A percentile compares a stretch with the other conserved stretches of the same genome.
These are phyloP conservation scores for Chromoteleia sp. DNA, from an alignment of 2,888 invertebrate genomes.

Conservation along the genomic window DNA sequence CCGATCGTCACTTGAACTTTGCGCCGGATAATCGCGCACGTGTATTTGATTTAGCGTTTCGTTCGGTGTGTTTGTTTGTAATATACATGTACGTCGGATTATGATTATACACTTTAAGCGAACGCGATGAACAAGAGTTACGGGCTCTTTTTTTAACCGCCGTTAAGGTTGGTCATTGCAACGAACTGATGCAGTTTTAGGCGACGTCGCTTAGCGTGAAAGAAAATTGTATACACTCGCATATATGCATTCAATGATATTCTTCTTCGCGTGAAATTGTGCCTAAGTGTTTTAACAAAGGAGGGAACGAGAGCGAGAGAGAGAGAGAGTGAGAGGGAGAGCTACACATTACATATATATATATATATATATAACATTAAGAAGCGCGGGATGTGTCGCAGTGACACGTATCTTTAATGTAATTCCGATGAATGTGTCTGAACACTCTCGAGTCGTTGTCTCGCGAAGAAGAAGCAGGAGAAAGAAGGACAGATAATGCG, in stretches of 20 bases:
- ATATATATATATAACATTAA: conserved; percentile 5
- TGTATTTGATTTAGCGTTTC: conserved; percentile 7
- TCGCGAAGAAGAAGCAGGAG: neutral
- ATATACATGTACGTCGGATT: too few species aligned
- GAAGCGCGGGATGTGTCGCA: conserved; percentile 12
- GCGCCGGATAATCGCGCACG: neutral
- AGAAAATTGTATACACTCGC: neutral
- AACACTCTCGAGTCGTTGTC: conserved; percentile 20
- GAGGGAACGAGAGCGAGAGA: too few species aligned
- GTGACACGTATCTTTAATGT: conserved; percentile 25
- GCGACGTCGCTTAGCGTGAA: conserved; percentile 5
- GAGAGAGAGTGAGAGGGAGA: too few species aligned
- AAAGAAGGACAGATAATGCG: conserved; percentile 22
- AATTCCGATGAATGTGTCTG: conserved; percentile 47
- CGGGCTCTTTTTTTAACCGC: neutral
- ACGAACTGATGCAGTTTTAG: conserved; percentile 13
- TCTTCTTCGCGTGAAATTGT: conserved; percentile 23
- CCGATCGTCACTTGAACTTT: conserved; percentile 11
- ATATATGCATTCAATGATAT: conserved; percentile 3
- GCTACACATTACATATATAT: conserved; percentile 11
- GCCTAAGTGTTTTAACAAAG: conserved; percentile 22
- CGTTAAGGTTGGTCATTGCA: neutral
- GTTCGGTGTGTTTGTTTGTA: neutral
- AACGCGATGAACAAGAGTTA: neutral
- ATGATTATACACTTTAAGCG: too few species aligned